Conservation (phyloP, 1,140 invertebrate species). For the Leptonema lineaticorne region DNA sequence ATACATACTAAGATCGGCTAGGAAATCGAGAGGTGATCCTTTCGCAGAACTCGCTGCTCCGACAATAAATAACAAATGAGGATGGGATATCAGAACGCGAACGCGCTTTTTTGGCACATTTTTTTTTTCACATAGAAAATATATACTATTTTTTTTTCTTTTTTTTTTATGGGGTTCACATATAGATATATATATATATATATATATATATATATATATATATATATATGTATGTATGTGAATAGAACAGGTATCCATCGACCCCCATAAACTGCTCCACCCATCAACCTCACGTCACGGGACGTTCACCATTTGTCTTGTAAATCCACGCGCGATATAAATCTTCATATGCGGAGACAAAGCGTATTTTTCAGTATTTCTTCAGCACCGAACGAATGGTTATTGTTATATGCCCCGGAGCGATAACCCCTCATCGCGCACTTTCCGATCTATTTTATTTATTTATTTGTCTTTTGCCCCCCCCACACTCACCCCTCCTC, state of each 20-base stretch:
- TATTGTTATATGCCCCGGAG: constrained; percentile 22
- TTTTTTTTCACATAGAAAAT: no score
- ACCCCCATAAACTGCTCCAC: constrained; percentile 28
- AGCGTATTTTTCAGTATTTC: constrained; percentile 31
- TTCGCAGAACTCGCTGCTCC: background rate
- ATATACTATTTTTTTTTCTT: no score
- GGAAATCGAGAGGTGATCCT: background rate
- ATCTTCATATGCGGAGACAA: constrained; percentile 31
- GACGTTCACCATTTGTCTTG: constrained; percentile 29
- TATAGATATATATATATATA: no score
- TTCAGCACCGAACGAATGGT: constrained; percentile 19
- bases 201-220: no score
- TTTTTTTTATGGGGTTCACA: no score
- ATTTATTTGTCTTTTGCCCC: no score
- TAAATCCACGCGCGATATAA: constrained; percentile 27
- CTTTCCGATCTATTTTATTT: no score
- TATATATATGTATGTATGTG: no score
- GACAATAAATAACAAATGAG: constrained; percentile 27
- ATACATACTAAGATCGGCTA: no score
- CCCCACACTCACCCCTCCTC: background rate
- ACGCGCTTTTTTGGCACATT: no score
- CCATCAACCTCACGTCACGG: constrained; percentile 29
- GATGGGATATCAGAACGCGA: constrained; percentile 1
- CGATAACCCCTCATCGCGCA: no score
- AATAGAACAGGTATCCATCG: constrained; percentile 31